Evolutionary conservation across 2,797 vertebrate genomes (phyloP).

Genomic region (Lates japonicus): DNA sequence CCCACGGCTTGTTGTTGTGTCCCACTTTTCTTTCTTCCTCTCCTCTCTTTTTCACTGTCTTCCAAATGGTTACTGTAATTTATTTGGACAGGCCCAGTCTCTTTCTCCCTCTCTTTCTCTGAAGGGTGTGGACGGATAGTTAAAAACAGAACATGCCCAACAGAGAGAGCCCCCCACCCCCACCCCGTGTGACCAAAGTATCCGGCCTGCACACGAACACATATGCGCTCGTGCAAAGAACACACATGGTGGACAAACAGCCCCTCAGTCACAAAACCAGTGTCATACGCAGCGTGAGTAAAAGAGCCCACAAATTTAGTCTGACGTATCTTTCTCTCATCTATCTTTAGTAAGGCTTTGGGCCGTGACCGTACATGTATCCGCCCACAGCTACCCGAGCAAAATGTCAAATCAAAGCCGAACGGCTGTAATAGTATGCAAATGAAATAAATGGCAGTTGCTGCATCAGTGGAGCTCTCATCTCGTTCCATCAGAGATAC

Average conservation of each 20-base stretch:
- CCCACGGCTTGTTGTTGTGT: constrained; percentile 71
- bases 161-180: constrained; percentile 35
- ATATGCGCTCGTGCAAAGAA: not conserved
- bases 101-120: constrained; percentile 49
- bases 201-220: not conserved
- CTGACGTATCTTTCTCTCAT: constrained; percentile 63
- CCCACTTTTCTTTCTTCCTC: constrained; percentile 67
- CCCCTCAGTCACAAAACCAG: constrained; percentile 56
- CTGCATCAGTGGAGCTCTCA: constrained; percentile 35
- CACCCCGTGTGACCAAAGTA: constrained; percentile 31
- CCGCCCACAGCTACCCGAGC: constrained; percentile 61
- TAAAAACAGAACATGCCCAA: constrained; percentile 75
- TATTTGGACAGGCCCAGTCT: constrained; percentile 71
- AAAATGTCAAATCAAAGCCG: constrained; percentile 76
- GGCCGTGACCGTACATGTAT: constrained; percentile 57
- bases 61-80: constrained; percentile 76
- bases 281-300: constrained; percentile 46
- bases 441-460: constrained; percentile 64
- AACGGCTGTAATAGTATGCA: constrained; percentile 58
- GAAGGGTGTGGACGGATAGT: constrained; percentile 67
- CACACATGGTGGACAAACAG: constrained; percentile 19
- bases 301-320: constrained; percentile 59
- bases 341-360: constrained; percentile 79
- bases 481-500: constrained; percentile 25
- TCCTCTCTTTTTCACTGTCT: constrained; percentile 54